These are phyloP conservation scores for Mallotus villosus DNA, from an alignment of 2,797 vertebrate genomes.

Conservation along the genomic window DNA sequence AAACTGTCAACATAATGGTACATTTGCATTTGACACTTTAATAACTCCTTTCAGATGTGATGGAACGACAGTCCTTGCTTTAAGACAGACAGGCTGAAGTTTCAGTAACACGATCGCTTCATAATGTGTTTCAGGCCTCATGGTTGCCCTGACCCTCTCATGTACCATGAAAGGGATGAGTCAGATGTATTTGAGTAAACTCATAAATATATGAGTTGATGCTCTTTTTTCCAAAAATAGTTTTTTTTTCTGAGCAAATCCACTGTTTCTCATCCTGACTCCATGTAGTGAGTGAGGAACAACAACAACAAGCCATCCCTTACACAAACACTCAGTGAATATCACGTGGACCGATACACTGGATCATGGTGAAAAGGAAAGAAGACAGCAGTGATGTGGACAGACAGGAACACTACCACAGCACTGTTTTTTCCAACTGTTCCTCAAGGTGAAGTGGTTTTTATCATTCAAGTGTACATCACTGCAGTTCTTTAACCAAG, in stretches of 20 bases:
- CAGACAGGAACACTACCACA: no score
- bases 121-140: not conserved
- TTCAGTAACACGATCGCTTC: conserved; percentile 3
- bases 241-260: no score
- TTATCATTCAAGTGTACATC: conserved; percentile 22
- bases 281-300: no score
- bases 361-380: no score
- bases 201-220: no score
- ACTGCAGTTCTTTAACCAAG: conserved; percentile 24
- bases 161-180: no score
- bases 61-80: conserved; percentile 22
- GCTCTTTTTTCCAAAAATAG: no score
- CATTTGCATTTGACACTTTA: conserved; percentile 36
- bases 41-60: conserved; percentile 55
- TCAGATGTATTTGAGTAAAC: no score
- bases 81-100: conserved; percentile 35
- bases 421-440: not conserved
- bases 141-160: not conserved
- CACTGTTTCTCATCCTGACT: no score
- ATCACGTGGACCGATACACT: no score
- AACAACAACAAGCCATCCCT: no score
- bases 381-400: not conserved
- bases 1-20: conserved; percentile 44
- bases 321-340: no score
- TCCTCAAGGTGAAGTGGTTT: conserved; percentile 23